These are phyloP conservation scores for Drosophila picticornis DNA, from an alignment of 2,888 invertebrate genomes.

Conservation along the genomic window DNA sequence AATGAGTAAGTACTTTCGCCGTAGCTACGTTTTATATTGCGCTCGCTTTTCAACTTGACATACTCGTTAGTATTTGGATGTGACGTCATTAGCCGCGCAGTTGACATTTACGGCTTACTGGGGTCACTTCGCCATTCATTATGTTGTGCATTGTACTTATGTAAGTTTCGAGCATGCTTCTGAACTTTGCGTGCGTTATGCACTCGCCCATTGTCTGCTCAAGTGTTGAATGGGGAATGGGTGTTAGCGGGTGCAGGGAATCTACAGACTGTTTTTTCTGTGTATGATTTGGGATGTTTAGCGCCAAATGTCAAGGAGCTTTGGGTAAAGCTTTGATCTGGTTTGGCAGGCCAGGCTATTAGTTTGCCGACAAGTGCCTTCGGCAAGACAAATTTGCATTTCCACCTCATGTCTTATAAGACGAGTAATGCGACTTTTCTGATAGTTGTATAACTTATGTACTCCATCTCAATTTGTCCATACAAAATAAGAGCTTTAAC, in stretches of 20 bases:
- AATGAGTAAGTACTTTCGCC: slow-evolving; percentile 3
- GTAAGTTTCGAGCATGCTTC: slow-evolving; percentile 30
- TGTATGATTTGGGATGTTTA: slow-evolving; percentile 31
- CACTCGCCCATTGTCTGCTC: slow-evolving; percentile 52
- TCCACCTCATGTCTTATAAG: no score
- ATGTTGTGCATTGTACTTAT: slow-evolving; percentile 27
- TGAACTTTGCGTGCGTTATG: slow-evolving; percentile 56
- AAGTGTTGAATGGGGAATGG: slow-evolving; percentile 22
- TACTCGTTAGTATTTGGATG: slow-evolving; percentile 65
- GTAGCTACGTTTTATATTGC: slow-evolving; percentile 56
- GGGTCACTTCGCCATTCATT: slow-evolving; percentile 72
- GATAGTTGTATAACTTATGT: neutral
- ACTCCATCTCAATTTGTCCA: neutral
- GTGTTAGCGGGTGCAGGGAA: neutral
- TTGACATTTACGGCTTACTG: slow-evolving; percentile 74
- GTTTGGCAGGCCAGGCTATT: slow-evolving; percentile 40
- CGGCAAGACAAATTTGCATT: slow-evolving; percentile 17
- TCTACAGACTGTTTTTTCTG: slow-evolving; percentile 8
- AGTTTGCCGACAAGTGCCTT: slow-evolving; percentile 39
- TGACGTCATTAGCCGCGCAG: slow-evolving; percentile 69
- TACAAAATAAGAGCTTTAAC: neutral
- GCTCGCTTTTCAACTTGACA: slow-evolving; percentile 70
- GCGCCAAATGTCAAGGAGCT: slow-evolving; percentile 66
- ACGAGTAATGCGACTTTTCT: no score
- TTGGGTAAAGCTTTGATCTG: slow-evolving; percentile 71